Conservation (phyloP, 2,113 vertebrate species). For the Bungarus multicinctus region DNA sequence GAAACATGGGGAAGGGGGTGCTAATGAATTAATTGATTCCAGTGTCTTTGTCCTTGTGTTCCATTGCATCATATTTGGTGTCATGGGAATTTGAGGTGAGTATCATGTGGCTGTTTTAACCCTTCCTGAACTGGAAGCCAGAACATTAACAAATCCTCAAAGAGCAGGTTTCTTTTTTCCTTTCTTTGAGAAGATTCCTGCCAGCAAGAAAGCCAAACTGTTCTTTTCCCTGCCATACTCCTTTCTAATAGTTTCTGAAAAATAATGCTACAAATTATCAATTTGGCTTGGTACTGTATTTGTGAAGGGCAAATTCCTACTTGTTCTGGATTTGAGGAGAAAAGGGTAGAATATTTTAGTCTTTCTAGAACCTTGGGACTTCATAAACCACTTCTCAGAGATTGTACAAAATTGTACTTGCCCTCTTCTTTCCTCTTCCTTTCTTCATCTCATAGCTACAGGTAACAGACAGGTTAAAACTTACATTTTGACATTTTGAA, state of each 20-base stretch:
- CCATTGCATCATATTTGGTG: constrained; percentile 21
- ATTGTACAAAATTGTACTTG: background rate
- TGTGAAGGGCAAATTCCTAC: background rate
- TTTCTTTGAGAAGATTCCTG: background rate
- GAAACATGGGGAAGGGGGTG: background rate
- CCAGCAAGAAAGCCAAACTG: background rate
- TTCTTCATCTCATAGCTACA: background rate
- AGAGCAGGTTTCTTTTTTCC: background rate
- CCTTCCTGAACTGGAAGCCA: background rate
- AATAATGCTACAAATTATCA: background rate
- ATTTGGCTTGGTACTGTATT: background rate
- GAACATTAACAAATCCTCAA: background rate
- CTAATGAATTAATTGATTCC: constrained; percentile 16
- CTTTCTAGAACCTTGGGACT: background rate
- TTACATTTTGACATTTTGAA: background rate
- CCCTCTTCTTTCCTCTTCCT: background rate
- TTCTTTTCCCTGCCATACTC: background rate
- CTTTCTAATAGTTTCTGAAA: background rate
- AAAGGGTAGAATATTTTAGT: background rate
- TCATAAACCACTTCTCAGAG: background rate
- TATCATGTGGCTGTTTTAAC: background rate
- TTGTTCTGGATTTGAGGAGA: background rate
- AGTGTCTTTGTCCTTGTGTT: background rate
- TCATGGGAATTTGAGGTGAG: background rate
- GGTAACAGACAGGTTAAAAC: background rate